phyloP scores from a whole-genome alignment of 2,113 vertebrate genomes.

The Callocephalon fimbriatum region DNA sequence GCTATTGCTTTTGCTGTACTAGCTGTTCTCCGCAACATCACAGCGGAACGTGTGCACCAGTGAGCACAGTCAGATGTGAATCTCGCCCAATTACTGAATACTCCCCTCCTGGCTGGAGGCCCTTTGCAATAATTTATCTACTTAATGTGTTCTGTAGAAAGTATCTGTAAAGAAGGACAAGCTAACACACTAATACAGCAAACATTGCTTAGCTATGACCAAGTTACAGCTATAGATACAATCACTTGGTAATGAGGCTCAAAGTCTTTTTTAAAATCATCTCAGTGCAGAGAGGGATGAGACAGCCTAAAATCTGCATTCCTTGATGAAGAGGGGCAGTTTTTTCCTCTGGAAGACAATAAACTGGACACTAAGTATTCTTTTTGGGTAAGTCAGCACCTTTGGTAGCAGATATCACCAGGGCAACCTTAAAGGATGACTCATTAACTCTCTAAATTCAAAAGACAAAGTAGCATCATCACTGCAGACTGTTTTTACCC shows the following conservation, averaged over 20 bases:
- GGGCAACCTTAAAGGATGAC: not conserved
- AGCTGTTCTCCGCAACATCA: not conserved
- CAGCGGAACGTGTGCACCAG: not conserved
- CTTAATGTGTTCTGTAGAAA: not conserved
- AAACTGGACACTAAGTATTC: not conserved
- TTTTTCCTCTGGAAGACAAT: not conserved
- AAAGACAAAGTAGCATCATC: not conserved
- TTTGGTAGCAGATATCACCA: not conserved
- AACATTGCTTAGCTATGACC: not conserved
- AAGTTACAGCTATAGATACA: not conserved
- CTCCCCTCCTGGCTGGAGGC: not conserved
- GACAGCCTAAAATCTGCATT: not conserved
- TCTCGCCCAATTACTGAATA: fast-evolving
- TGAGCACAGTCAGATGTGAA: not conserved
- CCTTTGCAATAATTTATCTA: not conserved
- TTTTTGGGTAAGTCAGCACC: not conserved
- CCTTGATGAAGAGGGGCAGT: not conserved
- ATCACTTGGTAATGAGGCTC: not conserved
- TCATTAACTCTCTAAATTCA: not conserved
- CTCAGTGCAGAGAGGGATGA: not conserved
- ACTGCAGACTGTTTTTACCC: not conserved
- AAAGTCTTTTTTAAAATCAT: not conserved
- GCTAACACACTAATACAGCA: not conserved
- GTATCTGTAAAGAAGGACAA: not conserved
- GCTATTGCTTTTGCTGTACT: not conserved